These are phyloP conservation scores for Resseliella maxima DNA, from an alignment of 2,888 invertebrate genomes.

Conservation along the genomic window DNA sequence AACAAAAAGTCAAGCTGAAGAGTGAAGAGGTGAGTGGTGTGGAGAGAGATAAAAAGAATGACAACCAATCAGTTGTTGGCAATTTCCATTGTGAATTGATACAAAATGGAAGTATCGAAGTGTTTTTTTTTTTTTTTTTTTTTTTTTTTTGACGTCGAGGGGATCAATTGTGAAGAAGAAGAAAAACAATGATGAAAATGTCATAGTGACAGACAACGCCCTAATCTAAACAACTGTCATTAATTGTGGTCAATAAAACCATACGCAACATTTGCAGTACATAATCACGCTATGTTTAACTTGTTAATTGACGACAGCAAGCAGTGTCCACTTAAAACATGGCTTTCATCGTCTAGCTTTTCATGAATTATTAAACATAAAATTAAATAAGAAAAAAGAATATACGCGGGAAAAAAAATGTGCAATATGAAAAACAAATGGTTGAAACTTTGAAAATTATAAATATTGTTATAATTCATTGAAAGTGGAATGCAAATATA, in stretches of 20 bases:
- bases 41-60: not conserved
- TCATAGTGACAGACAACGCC: not conserved
- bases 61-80: slow-evolving; percentile 18
- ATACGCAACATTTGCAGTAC: not conserved
- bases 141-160: no score
- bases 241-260: not conserved
- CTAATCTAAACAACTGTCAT: not conserved
- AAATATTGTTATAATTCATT: slow-evolving; percentile 45
- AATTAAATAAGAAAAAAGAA: not conserved
- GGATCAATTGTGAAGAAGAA: no score
- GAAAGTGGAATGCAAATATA: slow-evolving; percentile 27
- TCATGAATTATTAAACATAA: not conserved
- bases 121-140: no score
- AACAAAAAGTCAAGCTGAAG: not conserved
- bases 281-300: not conserved
- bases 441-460: slow-evolving; percentile 33
- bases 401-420: not conserved
- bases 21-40: not conserved
- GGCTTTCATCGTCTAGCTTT: not conserved
- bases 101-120: not conserved
- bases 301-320: not conserved
- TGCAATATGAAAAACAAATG: not conserved
- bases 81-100: not conserved
- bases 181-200: not conserved
- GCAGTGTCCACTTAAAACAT: not conserved